Base-by-base conservation (phyloP, 1,140 invertebrate genomes). In the Drosophila albomicans region DNA sequence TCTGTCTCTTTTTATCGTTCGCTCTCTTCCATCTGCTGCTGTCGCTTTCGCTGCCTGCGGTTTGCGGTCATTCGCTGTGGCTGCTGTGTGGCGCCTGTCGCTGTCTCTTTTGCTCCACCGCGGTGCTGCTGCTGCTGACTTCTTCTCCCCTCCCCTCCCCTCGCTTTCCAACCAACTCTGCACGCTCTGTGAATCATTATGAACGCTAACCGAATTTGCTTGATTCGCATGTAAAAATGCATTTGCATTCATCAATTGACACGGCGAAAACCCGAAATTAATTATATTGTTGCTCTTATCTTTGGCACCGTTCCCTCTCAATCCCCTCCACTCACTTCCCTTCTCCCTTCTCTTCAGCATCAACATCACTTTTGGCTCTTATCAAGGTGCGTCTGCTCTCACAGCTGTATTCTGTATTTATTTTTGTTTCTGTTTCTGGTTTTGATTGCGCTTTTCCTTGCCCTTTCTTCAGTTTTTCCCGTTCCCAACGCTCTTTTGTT, bases 181-280 rank as follows among this genome's bases (percentile, higher is more conserved):
- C 32, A 32, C 35, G 35, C 15, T 51, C 7, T 58, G 71, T 78
- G 79, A 62, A 72, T 84, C 73, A 84, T 85, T 77, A 59, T 49
- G 65, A 66, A 41, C 48, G 32, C 54, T 85, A 73, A 79, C 66
- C 58, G 71, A 75, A 78, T 74, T 84, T 43, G 57, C 43, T 59
- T 54, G 62, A 54, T 66, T 78, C 61, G 69, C 48, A 63, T 79
- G 68, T 61, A 79, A 71, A 67, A 84, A 85, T 79, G 81, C 81
- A 85, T 89, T 88, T 89, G 78, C 78, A 84, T 81, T 88, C 78
- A 75, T 67, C 69, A 76, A 64, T 61, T 13, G 57, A 62, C 46
- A 46, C 52, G 15, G 61, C 49, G 35, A 78, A 61, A 58, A 74
- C 41, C 46, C 32, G 54, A 89, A 89, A 88, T 88, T 89, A 88